These are phyloP conservation scores for Pammene aurita DNA, from an alignment of 2,888 invertebrate genomes.

Conservation along the genomic window DNA sequence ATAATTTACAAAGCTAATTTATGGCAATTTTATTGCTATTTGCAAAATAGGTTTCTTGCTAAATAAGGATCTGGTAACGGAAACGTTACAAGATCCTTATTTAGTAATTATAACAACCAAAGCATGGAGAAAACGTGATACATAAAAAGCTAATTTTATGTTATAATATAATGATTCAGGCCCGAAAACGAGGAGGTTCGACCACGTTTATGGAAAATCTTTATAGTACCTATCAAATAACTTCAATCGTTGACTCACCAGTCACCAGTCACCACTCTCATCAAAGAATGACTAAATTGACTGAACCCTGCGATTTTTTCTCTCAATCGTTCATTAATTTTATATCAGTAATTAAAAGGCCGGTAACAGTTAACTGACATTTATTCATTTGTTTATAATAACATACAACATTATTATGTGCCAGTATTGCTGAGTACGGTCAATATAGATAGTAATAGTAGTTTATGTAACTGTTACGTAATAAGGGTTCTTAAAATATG, in stretches of 20 bases:
- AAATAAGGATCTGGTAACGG: too few relatives aligned
- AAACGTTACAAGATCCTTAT: background rate
- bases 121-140: slow-evolving; percentile 43
- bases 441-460: too few relatives aligned
- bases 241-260: slow-evolving; percentile 33
- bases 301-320: background rate
- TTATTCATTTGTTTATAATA: too few relatives aligned
- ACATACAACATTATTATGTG: too few relatives aligned
- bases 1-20: slow-evolving; percentile 11
- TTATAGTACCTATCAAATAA: slow-evolving; percentile 60
- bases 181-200: slow-evolving; percentile 58
- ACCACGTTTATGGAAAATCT: slow-evolving; percentile 59
- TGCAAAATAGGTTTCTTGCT: background rate
- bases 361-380: too few relatives aligned
- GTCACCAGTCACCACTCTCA: slow-evolving; percentile 26
- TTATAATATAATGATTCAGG: slow-evolving; percentile 59
- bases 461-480: too few relatives aligned
- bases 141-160: slow-evolving; percentile 56
- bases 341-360: too few relatives aligned
- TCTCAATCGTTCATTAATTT: too few relatives aligned
- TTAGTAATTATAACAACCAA: background rate
- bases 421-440: too few relatives aligned
- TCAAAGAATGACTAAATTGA: background rate
- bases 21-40: slow-evolving; percentile 12
- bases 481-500: too few relatives aligned